These are phyloP conservation scores for Brachypterus glaber DNA, from an alignment of 2,888 invertebrate genomes.

Conservation along the genomic window DNA sequence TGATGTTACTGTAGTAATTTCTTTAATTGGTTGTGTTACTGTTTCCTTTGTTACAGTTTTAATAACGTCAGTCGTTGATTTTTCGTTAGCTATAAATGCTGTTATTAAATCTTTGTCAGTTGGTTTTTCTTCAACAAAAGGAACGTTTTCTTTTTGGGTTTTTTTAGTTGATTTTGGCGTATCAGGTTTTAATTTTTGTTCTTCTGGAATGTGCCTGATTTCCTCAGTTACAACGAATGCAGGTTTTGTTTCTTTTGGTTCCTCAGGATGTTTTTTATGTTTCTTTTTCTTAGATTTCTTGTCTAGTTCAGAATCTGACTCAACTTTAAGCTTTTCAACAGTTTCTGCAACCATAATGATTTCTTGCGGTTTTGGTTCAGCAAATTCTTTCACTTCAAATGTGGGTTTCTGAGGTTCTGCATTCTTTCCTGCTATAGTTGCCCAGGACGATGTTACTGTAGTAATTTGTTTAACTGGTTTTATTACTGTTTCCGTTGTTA, in stretches of 20 bases:
- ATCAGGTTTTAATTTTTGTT: constrained; percentile 7
- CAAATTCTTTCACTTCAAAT: background rate
- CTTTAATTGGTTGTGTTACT: background rate
- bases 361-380: background rate
- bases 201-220: constrained; percentile 20
- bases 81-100: background rate
- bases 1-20: constrained; percentile 6
- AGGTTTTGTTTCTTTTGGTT: constrained; percentile 16
- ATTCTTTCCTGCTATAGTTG: background rate
- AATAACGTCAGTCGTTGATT: background rate
- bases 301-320: constrained; percentile 11
- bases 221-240: constrained; percentile 21
- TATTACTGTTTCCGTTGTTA: constrained; percentile 5
- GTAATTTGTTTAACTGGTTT: background rate
- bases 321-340: constrained; percentile 11
- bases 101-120: background rate
- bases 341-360: constrained; percentile 5
- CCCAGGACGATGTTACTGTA: background rate
- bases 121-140: background rate
- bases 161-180: too few species aligned
- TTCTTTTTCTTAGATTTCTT: constrained; percentile 23
- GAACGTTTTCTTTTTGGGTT: too few species aligned
- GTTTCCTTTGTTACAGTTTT: background rate
- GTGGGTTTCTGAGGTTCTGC: background rate
- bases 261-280: constrained; percentile 19